Base-by-base conservation (phyloP, 2,113 vertebrate species). In the Varanus salvator region DNA sequence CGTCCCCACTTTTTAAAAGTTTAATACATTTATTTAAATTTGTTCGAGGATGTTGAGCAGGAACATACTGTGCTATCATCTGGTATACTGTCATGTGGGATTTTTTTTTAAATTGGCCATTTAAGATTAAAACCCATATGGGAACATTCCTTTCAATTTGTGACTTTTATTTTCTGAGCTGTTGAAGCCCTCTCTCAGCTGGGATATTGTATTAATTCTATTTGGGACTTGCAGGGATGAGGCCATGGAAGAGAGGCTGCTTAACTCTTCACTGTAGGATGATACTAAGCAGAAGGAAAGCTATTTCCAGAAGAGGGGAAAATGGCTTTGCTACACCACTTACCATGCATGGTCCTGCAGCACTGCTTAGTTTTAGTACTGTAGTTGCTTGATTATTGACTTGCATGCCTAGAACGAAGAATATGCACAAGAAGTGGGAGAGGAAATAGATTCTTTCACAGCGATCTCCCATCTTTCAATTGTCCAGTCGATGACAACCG, bases 371-470 rank as follows among this genome's bases (percentile, higher is more conserved):
- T 90, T 95, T 92, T 95, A 94, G 95, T 89, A 60, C 60, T 74
- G 72, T 38, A 91, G 88, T 96, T n/a, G 84, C 87, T 96, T 93
- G 90, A 77, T 90, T 95, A 95, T 95, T 95, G 95, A 93, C 94
- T 44, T 44, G 38, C 1, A 44, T 44, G 38, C 72, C 94, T 92
- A 87, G 90, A 91, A 92, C 94, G 89, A 95, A 96, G 96, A 96
- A 95, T 95, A 96, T 96, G 96, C 95, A 94, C 90, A 88, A 71
- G 77, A 86, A 1, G 60, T 12, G 60, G 74, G 38, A 38, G 23
- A 88, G 92, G 92, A 93, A 90, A 93, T 21, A 93, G 31, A 91
- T 89, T 93, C 92, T 95, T 87, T 78, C 77, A 81, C 89, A 92
- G 93, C 89, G 94, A 89, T 94, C 60, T 88, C 83, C 93, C 19